Conservation (phyloP, 2,113 vertebrate species). For the Poicephalus gulielmi region DNA sequence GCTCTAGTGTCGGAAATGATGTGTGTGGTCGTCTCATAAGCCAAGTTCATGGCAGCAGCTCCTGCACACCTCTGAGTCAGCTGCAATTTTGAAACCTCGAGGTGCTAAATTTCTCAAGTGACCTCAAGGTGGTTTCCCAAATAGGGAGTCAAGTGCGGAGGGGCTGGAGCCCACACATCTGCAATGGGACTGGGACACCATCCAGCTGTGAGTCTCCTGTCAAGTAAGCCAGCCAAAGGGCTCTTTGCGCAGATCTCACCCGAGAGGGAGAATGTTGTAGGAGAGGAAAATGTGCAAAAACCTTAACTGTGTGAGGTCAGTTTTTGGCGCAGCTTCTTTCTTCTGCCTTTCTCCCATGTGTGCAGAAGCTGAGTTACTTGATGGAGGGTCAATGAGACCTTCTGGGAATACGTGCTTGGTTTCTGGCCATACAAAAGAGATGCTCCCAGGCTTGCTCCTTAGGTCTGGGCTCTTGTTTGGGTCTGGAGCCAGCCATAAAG, state of each 20-base stretch:
- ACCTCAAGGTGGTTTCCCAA: not conserved
- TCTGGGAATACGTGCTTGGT: not conserved
- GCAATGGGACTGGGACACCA: not conserved
- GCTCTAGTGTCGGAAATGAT: not conserved
- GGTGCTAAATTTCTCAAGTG: not conserved
- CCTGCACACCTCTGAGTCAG: conserved; percentile 3
- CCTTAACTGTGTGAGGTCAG: not conserved
- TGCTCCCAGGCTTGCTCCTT: not conserved
- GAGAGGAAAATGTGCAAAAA: not conserved
- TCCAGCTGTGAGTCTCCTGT: not conserved
- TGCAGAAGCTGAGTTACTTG: not conserved
- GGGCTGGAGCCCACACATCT: not conserved
- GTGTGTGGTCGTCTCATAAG: not conserved
- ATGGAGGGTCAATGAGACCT: not conserved
- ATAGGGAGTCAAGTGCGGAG: not conserved
- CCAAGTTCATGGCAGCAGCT: not conserved
- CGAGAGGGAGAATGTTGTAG: not conserved
- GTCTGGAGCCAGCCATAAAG: not conserved
- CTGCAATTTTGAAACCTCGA: not conserved
- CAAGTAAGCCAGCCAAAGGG: accelerated
- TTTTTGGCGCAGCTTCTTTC: not conserved
- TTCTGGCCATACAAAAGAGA: not conserved
- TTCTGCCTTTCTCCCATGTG: not conserved
- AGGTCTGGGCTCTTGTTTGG: not conserved
- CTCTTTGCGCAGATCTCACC: not conserved